A percentile compares a stretch with the other conserved stretches of the same genome.
phyloP scores from a whole-genome alignment of 2,113 vertebrate species.

The Channa maculata region DNA sequence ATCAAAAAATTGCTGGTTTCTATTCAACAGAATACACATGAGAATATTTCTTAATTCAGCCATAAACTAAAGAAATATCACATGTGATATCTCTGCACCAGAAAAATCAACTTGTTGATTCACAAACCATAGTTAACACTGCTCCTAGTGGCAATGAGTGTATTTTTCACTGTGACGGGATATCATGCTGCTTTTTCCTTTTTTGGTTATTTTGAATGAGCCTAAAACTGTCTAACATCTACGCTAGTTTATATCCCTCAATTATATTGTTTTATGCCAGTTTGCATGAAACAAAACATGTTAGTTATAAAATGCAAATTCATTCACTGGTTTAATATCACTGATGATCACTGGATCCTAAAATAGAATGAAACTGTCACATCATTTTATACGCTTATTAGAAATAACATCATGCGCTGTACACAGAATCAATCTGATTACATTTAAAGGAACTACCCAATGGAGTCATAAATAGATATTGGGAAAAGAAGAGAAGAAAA shows the following conservation, averaged over 20 bases:
- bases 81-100: neutral
- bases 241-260: neutral
- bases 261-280: neutral
- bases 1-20: too few species aligned
- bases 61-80: too few species aligned
- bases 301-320: neutral
- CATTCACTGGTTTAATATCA: neutral
- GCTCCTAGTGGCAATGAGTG: slow-evolving; percentile 43
- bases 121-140: slow-evolving; percentile 46
- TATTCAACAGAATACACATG: too few species aligned
- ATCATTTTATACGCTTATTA: neutral
- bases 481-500: neutral
- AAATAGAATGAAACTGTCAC: neutral
- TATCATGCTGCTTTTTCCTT: slow-evolving; percentile 8
- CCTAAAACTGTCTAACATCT: slow-evolving; percentile 6
- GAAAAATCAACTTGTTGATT: neutral
- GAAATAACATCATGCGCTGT: neutral
- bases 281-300: neutral
- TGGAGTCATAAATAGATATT: neutral
- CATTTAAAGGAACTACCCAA: too few species aligned
- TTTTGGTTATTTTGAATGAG: slow-evolving; percentile 35
- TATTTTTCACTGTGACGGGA: neutral
- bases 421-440: neutral
- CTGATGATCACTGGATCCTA: neutral
- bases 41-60: too few species aligned